Base-by-base conservation (phyloP, 2,888 invertebrate species). In the Zygogramma bicolorata region DNA sequence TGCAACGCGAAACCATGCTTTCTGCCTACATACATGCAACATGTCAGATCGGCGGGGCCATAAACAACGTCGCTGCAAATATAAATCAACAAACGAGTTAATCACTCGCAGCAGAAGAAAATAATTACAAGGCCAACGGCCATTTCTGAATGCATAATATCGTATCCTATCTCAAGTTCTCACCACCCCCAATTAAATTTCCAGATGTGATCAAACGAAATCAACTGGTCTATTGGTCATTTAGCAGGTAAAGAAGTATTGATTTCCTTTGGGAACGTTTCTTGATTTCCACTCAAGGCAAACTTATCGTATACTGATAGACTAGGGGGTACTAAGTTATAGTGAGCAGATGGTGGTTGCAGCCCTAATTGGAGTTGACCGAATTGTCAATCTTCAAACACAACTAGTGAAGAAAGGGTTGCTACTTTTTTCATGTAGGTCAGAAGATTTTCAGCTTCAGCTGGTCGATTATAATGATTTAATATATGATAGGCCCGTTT, bases 11-110 rank as follows among this genome's bases (percentile, higher is more conserved):
- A 84, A 84, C 80, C 86, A 84, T 85, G 85, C 86, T 83, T 83
- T 85, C 85, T 84, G 83, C 86, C 87, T 86, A 86, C 86, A 85
- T 86, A 84, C 86, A 86, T 86, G 86, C 86, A 86, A 86, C 86
- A 84, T 83, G 86, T 86, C 86, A 86, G 85, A 84, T 84, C 81
- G 84, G 77, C 78, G 75, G 78, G 81, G 82, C 83, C 80, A 85
- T 87, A 87, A 86, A 86, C 86, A 82, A 84, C 80, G 74, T 77
- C 81, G 84, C 82, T 83, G 83, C 84, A 85, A 85, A 85, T 85
- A 86, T 87, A 87, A 87, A 87, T 87, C 87, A 86, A 86, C 86
- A 84, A 86, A 86, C 86, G 86, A 87, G 87, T 87, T 87, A 87
- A 87, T 87, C 87, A 87, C 86, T 86, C 83, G 85, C 84, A 84